These are phyloP conservation scores for Papilio gigon DNA, from an alignment of 2,888 invertebrate genomes.

Conservation along the genomic window DNA sequence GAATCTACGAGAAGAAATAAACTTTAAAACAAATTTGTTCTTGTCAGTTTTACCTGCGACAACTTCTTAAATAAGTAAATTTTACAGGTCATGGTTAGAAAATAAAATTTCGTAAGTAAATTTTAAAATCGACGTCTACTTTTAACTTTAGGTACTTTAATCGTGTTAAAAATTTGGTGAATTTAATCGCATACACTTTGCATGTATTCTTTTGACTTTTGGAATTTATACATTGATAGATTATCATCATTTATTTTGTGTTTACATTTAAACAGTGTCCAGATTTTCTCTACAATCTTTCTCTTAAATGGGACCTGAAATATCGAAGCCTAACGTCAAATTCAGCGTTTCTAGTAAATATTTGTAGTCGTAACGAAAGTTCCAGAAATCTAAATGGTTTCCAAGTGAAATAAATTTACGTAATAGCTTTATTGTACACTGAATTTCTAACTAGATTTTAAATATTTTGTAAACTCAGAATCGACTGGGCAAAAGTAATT, in stretches of 20 bases:
- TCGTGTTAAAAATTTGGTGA: too few species aligned
- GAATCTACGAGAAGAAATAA: not conserved
- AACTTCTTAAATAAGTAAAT: not conserved
- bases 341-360: not conserved
- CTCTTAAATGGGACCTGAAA: not conserved
- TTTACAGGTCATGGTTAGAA: not conserved
- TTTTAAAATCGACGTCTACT: not conserved
- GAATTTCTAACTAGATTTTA: not conserved
- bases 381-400: not conserved
- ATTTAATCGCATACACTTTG: too few species aligned
- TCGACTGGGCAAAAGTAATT: not conserved
- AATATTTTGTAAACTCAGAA: not conserved
- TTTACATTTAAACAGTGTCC: too few species aligned
- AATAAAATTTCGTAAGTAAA: not conserved
- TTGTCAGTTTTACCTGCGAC: not conserved
- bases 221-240: not conserved
- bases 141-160: not conserved
- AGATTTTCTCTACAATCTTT: not conserved
- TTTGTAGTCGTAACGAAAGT: not conserved
- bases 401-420: not conserved
- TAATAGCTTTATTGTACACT: not conserved
- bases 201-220: too few species aligned
- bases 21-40: not conserved
- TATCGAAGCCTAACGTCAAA: not conserved
- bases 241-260: not conserved